phyloP scores from a whole-genome alignment of 1,140 invertebrate genomes.

The Eueides isabella region DNA sequence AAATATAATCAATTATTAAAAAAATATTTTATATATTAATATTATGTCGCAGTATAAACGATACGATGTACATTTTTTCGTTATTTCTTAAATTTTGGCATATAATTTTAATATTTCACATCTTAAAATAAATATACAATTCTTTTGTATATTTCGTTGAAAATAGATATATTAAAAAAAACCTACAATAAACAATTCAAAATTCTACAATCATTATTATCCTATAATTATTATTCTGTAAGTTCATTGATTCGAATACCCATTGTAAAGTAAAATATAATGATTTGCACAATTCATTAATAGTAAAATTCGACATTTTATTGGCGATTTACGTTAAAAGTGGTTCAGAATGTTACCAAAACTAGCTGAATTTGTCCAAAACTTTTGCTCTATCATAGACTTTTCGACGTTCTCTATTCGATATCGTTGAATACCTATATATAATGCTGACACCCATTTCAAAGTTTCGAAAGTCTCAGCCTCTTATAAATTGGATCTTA shows the following conservation, averaged over 20 bases:
- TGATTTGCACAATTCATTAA: background rate
- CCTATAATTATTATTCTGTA: too few relatives aligned
- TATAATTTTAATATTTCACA: too few relatives aligned
- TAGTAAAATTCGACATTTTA: constrained; percentile 8
- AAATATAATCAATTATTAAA: too few relatives aligned
- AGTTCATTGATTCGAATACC: background rate
- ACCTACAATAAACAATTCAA: too few relatives aligned
- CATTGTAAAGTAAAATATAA: background rate
- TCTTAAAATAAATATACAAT: too few relatives aligned
- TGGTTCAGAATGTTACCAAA: constrained; percentile 32
- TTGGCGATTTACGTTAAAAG: constrained; percentile 38
- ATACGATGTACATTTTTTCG: too few relatives aligned
- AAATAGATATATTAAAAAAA: too few relatives aligned
- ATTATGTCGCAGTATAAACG: too few relatives aligned
- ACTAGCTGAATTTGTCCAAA: constrained; percentile 41
- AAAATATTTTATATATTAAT: too few relatives aligned
- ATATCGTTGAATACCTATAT: constrained; percentile 23
- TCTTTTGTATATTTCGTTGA: too few relatives aligned
- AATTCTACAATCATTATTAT: too few relatives aligned
- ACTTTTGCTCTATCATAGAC: constrained; percentile 32
- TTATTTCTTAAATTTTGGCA: too few relatives aligned
- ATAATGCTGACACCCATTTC: constrained; percentile 32
- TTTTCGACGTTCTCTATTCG: constrained; percentile 33
- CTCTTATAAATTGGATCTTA: constrained; percentile 21
- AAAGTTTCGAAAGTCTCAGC: constrained; percentile 13